Conservation (phyloP, 1,140 invertebrate genomes). For the Bombus sibiricus region DNA sequence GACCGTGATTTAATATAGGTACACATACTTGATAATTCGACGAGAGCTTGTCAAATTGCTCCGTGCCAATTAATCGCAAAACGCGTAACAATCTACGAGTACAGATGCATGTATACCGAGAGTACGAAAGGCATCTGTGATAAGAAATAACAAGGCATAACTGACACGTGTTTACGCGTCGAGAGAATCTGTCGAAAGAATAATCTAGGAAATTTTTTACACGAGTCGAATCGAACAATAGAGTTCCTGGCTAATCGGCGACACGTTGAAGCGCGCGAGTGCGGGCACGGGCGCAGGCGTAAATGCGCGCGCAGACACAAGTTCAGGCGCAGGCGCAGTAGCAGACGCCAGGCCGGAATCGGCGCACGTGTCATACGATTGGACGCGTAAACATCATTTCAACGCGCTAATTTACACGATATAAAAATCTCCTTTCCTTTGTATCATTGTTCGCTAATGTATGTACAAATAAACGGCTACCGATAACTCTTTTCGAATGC, state of each 20-base stretch:
- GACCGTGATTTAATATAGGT: not conserved
- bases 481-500: constrained; percentile 18
- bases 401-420: constrained; percentile 56
- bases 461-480: constrained; percentile 60
- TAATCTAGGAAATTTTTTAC: constrained; percentile 27
- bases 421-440: constrained; percentile 65
- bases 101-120: not conserved
- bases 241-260: not conserved
- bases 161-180: constrained; percentile 1
- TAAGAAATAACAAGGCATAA: constrained; percentile 38
- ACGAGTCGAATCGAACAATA: constrained; percentile 25
- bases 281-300: not conserved
- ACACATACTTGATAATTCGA: not conserved
- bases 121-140: constrained; percentile 35
- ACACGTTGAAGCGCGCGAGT: not conserved
- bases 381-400: constrained; percentile 6
- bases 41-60: not conserved
- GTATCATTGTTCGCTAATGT: constrained; percentile 56
- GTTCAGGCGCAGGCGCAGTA: not conserved
- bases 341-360: not conserved
- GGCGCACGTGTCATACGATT: not conserved
- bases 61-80: not conserved
- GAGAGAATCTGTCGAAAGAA: constrained; percentile 9
- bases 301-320: not conserved
- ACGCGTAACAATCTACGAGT: not conserved